Percentiles rank a stretch among this genome's conserved stretches.
phyloP scores from a whole-genome alignment of 2,113 vertebrate genomes.

The Podiceps cristatus region DNA sequence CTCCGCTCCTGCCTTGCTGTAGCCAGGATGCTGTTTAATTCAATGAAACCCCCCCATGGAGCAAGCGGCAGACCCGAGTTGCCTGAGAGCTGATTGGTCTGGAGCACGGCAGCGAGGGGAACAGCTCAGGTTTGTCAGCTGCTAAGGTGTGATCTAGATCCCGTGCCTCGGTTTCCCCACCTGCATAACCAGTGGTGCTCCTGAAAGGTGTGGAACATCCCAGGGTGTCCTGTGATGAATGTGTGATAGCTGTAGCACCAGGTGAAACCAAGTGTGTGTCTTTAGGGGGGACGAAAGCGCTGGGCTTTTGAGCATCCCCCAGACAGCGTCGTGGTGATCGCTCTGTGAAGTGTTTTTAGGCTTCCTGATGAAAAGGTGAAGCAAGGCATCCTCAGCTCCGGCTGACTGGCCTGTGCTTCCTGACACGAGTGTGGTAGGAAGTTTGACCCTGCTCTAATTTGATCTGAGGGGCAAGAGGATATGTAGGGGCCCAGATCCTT shows the following conservation, averaged over 20 bases:
- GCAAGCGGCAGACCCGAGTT: rapidly evolving
- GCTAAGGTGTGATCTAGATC: rapidly evolving
- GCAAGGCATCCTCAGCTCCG: background rate
- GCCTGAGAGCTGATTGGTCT: background rate
- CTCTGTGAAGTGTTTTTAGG: background rate
- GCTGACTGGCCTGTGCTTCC: background rate
- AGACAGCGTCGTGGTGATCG: rapidly evolving
- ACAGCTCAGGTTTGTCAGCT: rapidly evolving
- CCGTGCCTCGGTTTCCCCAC: background rate
- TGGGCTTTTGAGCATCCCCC: background rate
- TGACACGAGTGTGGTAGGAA: rapidly evolving
- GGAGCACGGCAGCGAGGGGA: background rate
- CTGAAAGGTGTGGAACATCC: background rate
- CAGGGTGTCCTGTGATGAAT: background rate
- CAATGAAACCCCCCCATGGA: background rate
- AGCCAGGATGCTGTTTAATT: rapidly evolving
- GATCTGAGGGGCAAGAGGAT: background rate
- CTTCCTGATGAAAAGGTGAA: background rate
- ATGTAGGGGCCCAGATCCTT: background rate
- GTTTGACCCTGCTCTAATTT: background rate
- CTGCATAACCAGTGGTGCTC: background rate
- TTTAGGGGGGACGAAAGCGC: background rate
- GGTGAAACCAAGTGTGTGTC: background rate
- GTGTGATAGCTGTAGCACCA: too few relatives aligned
- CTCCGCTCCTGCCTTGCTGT: background rate